Evolutionary conservation across 1,140 invertebrate species (phyloP), one percentile per base, ranked within the genome.

Genomic region (Brachionus rubens): DNA sequence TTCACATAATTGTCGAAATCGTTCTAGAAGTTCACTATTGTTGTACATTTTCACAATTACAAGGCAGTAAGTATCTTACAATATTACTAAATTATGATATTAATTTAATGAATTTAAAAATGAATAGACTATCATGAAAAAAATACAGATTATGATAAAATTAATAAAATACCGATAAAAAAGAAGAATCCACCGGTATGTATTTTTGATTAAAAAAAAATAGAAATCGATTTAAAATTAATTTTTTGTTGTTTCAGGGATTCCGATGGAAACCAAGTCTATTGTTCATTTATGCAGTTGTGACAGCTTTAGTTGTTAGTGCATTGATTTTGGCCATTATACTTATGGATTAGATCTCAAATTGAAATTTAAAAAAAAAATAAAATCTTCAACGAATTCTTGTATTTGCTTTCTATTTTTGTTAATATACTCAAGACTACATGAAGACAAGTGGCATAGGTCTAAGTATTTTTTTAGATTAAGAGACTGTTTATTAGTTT

Each of bases 21-120:
- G 41, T 77, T 46, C 40, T 77, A 4, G 76, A 67, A 43, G 40
- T 77, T 24, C 76, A 77, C 30, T 50, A 67, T 67, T 77, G 76
- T 41, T 67, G 59, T 54, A 76, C 72, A 50, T 72, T 72, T 50
- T 72, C 68, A n/a, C 46, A 72, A 50, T 26, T 72, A 40, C 68
- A 72, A 48, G 68, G 68, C 30, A 54, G 68, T 72, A 72, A 54
- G 33, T 65, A n/a, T n/a, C n/a, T n/a, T n/a, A n/a, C n/a, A n/a
- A n/a, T n/a, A n/a, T n/a, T n/a, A n/a, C n/a, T n/a, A n/a, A n/a
- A n/a, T n/a, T n/a, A n/a, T n/a, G n/a, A n/a, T n/a, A n/a, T n/a
- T n/a, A n/a, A n/a, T n/a, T n/a, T n/a, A n/a, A n/a, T n/a, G n/a
- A n/a, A n/a, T n/a, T n/a, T n/a, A n/a, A n/a, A n/a, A n/a, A 72